These are phyloP conservation scores for Papilio demoleus DNA, from an alignment of 2,888 invertebrate genomes.

Conservation along the genomic window DNA sequence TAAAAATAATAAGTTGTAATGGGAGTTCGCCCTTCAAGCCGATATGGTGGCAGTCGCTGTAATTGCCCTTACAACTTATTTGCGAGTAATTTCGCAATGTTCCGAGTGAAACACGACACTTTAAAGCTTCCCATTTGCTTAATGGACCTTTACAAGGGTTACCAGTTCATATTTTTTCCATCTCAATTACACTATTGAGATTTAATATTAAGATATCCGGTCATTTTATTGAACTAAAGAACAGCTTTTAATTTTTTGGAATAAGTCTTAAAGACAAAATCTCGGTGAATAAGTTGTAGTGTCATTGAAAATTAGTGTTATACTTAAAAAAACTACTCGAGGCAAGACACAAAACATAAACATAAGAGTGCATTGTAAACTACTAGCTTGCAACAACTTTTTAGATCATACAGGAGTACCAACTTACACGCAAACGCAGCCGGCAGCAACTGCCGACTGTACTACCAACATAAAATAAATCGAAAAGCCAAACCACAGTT, in stretches of 20 bases:
- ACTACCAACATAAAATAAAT: slow-evolving; percentile 31
- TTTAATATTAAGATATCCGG: slow-evolving; percentile 16
- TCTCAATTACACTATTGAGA: slow-evolving; percentile 12
- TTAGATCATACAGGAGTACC: slow-evolving; percentile 9
- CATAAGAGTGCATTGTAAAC: background rate
- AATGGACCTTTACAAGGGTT: slow-evolving; percentile 32
- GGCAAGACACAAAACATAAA: background rate
- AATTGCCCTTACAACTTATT: slow-evolving; percentile 30
- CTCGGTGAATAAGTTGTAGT: background rate
- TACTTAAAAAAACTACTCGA: background rate
- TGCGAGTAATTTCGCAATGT: slow-evolving; percentile 20
- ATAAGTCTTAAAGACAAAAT: background rate
- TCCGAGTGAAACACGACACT: slow-evolving; percentile 18
- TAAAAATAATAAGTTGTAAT: slow-evolving; percentile 32
- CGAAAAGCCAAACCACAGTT: slow-evolving; percentile 39
- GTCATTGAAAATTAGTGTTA: background rate
- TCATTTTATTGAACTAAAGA: background rate
- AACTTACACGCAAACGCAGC: slow-evolving; percentile 13
- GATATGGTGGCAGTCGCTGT: slow-evolving; percentile 18
- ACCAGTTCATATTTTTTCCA: slow-evolving; percentile 23
- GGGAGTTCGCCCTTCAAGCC: slow-evolving; percentile 12
- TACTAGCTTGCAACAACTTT: slow-evolving; percentile 1
- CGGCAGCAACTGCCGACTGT: background rate
- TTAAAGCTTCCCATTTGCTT: slow-evolving; percentile 32
- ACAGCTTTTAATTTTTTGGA: background rate